A percentile compares a stretch with the other conserved stretches of the same genome.
Evolutionary conservation across 2,113 vertebrate genomes (phyloP).

Genomic region (Typhlomys cinereus): DNA sequence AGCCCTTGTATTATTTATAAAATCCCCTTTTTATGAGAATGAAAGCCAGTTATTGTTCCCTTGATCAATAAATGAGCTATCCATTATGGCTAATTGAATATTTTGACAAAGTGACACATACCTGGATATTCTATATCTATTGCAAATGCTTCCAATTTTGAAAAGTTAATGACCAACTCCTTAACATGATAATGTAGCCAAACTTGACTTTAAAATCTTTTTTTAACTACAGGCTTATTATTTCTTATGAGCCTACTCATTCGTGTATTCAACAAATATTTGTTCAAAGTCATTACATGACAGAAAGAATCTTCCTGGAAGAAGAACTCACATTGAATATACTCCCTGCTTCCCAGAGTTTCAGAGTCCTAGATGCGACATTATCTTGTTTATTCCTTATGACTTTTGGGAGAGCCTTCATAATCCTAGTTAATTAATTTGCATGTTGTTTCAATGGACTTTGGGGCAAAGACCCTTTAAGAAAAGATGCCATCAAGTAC

Average conservation of each 20-base stretch:
- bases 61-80: slow-evolving; percentile 38
- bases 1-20: slow-evolving; percentile 29
- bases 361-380: neutral
- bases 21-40: slow-evolving; percentile 48
- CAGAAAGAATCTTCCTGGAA: neutral
- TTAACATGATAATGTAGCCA: neutral
- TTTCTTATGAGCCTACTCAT: slow-evolving; percentile 21
- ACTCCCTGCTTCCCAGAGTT: neutral
- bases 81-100: slow-evolving; percentile 20
- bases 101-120: slow-evolving; percentile 33
- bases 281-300: neutral
- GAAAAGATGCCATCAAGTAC: neutral
- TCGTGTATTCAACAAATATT: slow-evolving; percentile 22
- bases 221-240: neutral
- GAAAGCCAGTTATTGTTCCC: slow-evolving; percentile 47
- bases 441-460: neutral
- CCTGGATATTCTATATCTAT: neutral
- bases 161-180: slow-evolving; percentile 26
- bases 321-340: neutral
- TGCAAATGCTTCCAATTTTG: slow-evolving; percentile 30
- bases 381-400: neutral
- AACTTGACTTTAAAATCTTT: neutral
- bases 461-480: neutral
- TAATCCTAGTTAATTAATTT: neutral
- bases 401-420: neutral